A percentile compares a stretch with the other conserved stretches of the same genome.
Conservation (phyloP, 2,888 invertebrate species). For the Strigamia crassipes region DNA sequence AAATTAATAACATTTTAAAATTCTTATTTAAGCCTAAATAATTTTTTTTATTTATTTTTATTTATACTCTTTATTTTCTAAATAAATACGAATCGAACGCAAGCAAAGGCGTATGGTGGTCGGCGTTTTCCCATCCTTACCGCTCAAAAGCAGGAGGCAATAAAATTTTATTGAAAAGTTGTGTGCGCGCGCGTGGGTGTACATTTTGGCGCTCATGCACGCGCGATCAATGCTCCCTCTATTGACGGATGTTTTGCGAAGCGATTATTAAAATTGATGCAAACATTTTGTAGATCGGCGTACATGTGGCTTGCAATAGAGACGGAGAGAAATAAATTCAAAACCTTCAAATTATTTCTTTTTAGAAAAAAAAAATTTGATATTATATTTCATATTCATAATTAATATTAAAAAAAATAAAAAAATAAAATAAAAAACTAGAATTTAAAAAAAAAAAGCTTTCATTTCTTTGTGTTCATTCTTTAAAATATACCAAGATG, state of each 20-base stretch:
- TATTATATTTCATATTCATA: neutral
- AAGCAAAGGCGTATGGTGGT: slow-evolving; percentile 5
- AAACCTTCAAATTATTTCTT: neutral
- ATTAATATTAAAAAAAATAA: neutral
- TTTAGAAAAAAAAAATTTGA: neutral
- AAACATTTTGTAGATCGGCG: slow-evolving; percentile 19
- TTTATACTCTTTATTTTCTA: slow-evolving; percentile 47
- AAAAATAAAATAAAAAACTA: neutral
- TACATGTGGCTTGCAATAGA: slow-evolving; percentile 13
- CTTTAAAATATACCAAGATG: neutral
- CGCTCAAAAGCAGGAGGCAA: slow-evolving; percentile 27
- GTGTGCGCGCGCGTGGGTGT: slow-evolving; percentile 24
- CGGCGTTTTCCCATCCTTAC: neutral
- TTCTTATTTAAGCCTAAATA: neutral
- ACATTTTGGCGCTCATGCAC: slow-evolving; percentile 38
- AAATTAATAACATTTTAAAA: neutral
- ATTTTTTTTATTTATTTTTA: slow-evolving; percentile 48
- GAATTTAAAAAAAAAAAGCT: no score
- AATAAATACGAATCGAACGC: neutral
- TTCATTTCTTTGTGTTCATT: no score
- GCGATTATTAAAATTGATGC: slow-evolving; percentile 40
- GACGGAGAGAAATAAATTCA: neutral
- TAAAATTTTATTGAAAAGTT: slow-evolving; percentile 42
- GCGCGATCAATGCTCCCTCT: slow-evolving; percentile 40
- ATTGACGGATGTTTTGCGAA: slow-evolving; percentile 39